A percentile compares a stretch with the other conserved stretches of the same genome.
Evolutionary conservation across 2,888 invertebrate genomes (phyloP).

Genomic region (Panzeria rudis): DNA sequence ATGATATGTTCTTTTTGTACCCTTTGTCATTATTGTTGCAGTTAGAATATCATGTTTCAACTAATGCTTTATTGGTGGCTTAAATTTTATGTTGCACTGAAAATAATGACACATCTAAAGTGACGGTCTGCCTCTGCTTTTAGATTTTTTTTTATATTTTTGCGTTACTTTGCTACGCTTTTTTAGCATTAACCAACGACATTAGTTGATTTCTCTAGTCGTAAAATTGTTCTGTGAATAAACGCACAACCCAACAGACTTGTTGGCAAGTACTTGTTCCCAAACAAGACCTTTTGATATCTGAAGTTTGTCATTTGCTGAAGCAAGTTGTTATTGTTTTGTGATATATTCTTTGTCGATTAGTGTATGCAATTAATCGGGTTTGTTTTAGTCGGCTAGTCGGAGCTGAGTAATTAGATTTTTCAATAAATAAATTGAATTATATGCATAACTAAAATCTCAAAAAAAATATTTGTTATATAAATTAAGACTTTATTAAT

Average conservation of each 20-base stretch:
- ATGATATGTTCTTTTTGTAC: not conserved
- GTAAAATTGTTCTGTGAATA: not conserved
- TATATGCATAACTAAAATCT: too few relatives aligned
- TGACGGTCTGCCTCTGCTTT: not conserved
- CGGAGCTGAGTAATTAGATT: too few relatives aligned
- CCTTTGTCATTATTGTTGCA: constrained; percentile 21
- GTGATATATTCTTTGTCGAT: not conserved
- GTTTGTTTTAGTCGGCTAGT: too few relatives aligned
- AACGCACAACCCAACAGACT: too few relatives aligned
- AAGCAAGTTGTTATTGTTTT: not conserved
- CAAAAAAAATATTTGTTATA: too few relatives aligned
- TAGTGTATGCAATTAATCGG: too few relatives aligned
- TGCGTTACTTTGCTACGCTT: not conserved
- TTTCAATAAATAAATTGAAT: too few relatives aligned
- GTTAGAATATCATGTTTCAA: constrained; percentile 59
- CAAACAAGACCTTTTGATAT: not conserved
- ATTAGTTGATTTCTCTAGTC: not conserved
- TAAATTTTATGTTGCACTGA: not conserved
- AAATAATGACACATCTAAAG: constrained; percentile 7
- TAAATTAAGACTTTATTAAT: too few relatives aligned
- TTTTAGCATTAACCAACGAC: not conserved
- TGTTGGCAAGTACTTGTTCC: too few relatives aligned
- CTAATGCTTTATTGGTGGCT: constrained; percentile 1
- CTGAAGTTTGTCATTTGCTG: not conserved
- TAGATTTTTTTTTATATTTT: not conserved